Evolutionary conservation across 2,888 invertebrate species (phyloP).

Genomic region (Dynastes tityus): DNA sequence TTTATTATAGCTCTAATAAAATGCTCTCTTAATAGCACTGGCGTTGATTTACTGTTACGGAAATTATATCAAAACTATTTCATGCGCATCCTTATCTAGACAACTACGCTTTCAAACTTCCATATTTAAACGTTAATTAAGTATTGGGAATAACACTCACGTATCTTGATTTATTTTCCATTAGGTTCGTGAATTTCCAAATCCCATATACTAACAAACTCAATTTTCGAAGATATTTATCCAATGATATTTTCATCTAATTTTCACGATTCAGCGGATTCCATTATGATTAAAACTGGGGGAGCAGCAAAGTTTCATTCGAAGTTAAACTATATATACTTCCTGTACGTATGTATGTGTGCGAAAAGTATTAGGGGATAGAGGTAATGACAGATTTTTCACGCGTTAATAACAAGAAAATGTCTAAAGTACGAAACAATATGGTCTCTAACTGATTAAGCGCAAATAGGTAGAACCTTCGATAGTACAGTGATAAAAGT

Average conservation of each 20-base stretch:
- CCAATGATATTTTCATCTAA: conserved; percentile 27
- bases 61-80: too few relatives aligned
- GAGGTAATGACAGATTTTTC: conserved; percentile 40
- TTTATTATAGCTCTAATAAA: too few relatives aligned
- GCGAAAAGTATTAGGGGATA: conserved; percentile 1
- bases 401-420: conserved; percentile 21
- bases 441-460: background rate
- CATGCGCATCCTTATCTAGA: too few relatives aligned
- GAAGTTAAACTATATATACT: conserved; percentile 12
- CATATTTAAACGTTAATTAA: background rate
- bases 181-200: conserved; percentile 14
- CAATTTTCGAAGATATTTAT: conserved; percentile 37
- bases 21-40: too few relatives aligned
- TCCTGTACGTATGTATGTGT: background rate
- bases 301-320: conserved; percentile 18
- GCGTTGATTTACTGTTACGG: too few relatives aligned
- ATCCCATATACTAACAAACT: conserved; percentile 21
- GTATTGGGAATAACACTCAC: background rate
- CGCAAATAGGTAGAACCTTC: conserved; percentile 21
- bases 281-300: conserved; percentile 9
- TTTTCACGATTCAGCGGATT: conserved; percentile 14
- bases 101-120: too few relatives aligned
- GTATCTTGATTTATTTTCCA: conserved; percentile 20
- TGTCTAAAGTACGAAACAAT: conserved; percentile 21
- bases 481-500: conserved; percentile 17